Evolutionary conservation across 2,797 vertebrate species (phyloP).

Genomic region (Macroramphosus scolopax): DNA sequence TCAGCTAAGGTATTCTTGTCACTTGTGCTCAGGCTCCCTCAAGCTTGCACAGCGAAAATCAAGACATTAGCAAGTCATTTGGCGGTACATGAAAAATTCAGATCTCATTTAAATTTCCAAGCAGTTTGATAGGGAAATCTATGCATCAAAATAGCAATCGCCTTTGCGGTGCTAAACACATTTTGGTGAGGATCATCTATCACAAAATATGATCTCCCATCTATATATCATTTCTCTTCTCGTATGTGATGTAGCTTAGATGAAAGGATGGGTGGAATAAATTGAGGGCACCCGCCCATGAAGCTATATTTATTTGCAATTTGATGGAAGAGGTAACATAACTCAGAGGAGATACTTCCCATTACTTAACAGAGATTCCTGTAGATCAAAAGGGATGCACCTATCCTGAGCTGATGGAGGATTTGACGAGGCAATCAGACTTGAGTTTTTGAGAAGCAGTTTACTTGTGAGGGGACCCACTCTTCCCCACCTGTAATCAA

Average conservation of each 20-base stretch:
- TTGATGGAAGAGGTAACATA: constrained; percentile 27
- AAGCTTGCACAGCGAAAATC: constrained; percentile 55
- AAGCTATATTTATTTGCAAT: constrained; percentile 45
- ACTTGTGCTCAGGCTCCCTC: constrained; percentile 32
- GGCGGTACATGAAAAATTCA: constrained; percentile 75
- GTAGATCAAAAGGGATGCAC: constrained; percentile 39
- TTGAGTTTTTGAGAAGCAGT: background rate
- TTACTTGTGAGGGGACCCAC: background rate
- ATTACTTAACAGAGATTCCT: constrained; percentile 25
- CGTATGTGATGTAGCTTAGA: constrained; percentile 26
- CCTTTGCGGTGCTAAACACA: constrained; percentile 60
- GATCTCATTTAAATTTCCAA: constrained; percentile 73
- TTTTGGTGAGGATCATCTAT: constrained; percentile 61
- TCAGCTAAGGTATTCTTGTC: constrained; percentile 46
- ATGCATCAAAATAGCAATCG: constrained; percentile 67
- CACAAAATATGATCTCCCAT: constrained; percentile 56
- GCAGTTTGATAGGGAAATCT: constrained; percentile 60
- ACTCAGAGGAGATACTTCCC: constrained; percentile 18
- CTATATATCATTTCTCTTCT: constrained; percentile 38
- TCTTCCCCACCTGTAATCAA: background rate
- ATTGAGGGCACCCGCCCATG: constrained; percentile 33
- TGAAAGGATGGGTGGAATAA: constrained; percentile 37
- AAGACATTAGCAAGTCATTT: constrained; percentile 68
- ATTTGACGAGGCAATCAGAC: constrained; percentile 11
- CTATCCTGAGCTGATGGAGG: background rate